phyloP scores from a whole-genome alignment of 2,888 invertebrate genomes.

The Cerceris rybyensis region DNA sequence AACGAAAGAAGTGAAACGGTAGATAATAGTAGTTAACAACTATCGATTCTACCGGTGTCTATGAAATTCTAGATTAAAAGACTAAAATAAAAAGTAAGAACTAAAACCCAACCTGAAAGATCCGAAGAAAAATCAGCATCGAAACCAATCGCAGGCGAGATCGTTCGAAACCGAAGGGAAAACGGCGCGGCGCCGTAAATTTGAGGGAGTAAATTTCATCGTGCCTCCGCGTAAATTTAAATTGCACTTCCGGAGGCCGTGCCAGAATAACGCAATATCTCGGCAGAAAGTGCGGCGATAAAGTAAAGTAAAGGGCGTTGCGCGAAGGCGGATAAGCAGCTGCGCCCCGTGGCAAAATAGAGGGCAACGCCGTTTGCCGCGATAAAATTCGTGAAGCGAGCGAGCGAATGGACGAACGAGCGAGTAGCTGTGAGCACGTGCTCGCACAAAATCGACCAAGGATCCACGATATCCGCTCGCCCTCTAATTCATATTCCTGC shows the following conservation, averaged over 20 bases:
- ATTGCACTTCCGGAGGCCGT: constrained; percentile 31
- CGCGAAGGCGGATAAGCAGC: constrained; percentile 46
- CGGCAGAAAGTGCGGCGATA: constrained; percentile 42
- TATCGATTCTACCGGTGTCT: too few species aligned
- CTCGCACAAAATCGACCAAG: constrained; percentile 53
- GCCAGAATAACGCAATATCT: constrained; percentile 19
- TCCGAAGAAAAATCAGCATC: not conserved
- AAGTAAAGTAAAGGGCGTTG: constrained; percentile 44
- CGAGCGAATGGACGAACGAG: not conserved
- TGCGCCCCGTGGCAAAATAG: constrained; percentile 35
- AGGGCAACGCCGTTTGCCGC: constrained; percentile 48
- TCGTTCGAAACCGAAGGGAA: not conserved
- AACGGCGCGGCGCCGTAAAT: not conserved
- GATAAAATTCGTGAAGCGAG: constrained; percentile 53
- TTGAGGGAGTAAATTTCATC: not conserved
- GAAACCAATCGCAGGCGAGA: not conserved
- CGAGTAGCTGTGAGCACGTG: constrained; percentile 52
- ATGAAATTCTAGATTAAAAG: too few species aligned
- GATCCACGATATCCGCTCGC: constrained; percentile 16
- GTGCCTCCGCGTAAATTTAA: not conserved
- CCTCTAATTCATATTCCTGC: constrained; percentile 78
- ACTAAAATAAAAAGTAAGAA: too few species aligned
- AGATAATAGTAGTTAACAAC: too few species aligned
- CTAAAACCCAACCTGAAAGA: too few species aligned
- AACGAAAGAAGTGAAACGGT: too few species aligned